Conservation (phyloP, 2,797 vertebrate genomes). For the Pogoniulus pusillus region DNA sequence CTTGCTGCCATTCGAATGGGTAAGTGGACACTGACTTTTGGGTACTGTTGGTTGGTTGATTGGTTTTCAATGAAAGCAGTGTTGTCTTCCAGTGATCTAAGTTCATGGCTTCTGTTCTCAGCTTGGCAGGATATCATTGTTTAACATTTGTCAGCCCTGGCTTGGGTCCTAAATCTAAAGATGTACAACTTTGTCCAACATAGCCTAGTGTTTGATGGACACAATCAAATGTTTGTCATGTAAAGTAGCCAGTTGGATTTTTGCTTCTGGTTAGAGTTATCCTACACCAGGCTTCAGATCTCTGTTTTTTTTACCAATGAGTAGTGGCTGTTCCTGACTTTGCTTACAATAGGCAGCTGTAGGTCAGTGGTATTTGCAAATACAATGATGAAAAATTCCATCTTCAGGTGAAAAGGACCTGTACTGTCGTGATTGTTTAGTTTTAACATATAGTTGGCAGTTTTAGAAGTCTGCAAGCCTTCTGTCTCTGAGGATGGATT, state of each 20-base stretch:
- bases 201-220: not conserved
- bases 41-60: not conserved
- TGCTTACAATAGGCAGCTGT: not conserved
- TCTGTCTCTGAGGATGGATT: not conserved
- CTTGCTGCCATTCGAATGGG: slow-evolving; percentile 98
- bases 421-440: not conserved
- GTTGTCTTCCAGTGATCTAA: not conserved
- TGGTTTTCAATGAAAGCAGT: not conserved
- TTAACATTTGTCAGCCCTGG: not conserved
- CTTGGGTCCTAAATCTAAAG: not conserved
- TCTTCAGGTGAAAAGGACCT: not conserved
- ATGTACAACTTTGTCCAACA: not conserved
- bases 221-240: not conserved
- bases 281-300: not conserved
- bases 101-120: not conserved
- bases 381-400: not conserved
- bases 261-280: not conserved
- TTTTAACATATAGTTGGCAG: not conserved
- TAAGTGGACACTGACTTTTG: slow-evolving; percentile 54
- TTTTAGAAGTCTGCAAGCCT: not conserved
- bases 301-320: not conserved
- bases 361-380: not conserved
- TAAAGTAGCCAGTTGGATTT: not conserved
- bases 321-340: not conserved
- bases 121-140: not conserved